Conservation (phyloP, 2,888 invertebrate genomes). For the Drosophila atroscutellata region DNA sequence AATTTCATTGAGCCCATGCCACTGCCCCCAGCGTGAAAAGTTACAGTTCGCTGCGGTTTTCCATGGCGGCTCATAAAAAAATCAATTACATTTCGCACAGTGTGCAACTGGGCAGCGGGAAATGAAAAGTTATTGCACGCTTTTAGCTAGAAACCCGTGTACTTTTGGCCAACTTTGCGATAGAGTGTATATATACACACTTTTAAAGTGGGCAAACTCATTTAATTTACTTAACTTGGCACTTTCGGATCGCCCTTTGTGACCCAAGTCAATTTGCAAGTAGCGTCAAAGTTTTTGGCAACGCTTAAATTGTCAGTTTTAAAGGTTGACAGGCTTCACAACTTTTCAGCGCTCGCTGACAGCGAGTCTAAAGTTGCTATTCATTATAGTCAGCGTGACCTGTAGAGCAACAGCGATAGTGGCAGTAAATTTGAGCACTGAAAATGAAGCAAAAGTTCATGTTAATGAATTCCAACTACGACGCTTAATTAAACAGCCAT, state of each 20-base stretch:
- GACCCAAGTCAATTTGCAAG: conserved; percentile 60
- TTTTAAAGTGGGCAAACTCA: conserved; percentile 51
- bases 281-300: conserved; percentile 37
- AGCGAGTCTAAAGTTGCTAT: conserved; percentile 53
- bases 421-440: conserved; percentile 27
- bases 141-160: conserved; percentile 60
- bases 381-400: conserved; percentile 56
- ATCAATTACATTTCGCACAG: conserved; percentile 58
- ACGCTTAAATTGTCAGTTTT: conserved; percentile 63
- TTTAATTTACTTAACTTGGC: conserved; percentile 61
- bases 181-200: neutral
- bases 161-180: conserved; percentile 38
- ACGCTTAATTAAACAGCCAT: conserved; percentile 36
- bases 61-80: conserved; percentile 47
- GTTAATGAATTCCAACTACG: conserved; percentile 60
- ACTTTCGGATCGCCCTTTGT: conserved; percentile 55
- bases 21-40: conserved; percentile 7
- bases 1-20: neutral
- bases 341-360: neutral
- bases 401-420: conserved; percentile 5
- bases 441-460: conserved; percentile 36
- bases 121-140: conserved; percentile 77
- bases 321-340: conserved; percentile 31
- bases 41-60: conserved; percentile 13
- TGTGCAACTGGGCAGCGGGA: conserved; percentile 52